Percentiles rank a stretch among this genome's conserved stretches.
Evolutionary conservation across 2,113 vertebrate genomes (phyloP).

Genomic region (Passer domesticus): DNA sequence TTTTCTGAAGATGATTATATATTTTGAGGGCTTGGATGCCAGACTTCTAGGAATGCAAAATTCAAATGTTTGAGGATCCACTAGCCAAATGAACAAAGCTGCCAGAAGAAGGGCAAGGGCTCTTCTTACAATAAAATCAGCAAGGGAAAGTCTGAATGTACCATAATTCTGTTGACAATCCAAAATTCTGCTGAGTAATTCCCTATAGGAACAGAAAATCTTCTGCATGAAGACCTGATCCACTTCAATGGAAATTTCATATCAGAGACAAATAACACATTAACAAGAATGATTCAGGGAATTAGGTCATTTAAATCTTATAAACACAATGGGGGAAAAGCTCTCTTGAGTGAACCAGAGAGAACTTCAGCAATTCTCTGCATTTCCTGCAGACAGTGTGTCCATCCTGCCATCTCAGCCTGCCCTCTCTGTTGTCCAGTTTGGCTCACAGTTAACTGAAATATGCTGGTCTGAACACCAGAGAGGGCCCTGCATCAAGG

Average conservation of each 20-base stretch:
- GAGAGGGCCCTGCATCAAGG: too few relatives aligned
- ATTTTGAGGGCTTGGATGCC: not conserved
- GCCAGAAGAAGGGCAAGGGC: not conserved
- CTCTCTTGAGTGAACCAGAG: not conserved
- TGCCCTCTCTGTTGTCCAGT: not conserved
- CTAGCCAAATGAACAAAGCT: not conserved
- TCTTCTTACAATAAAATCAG: not conserved
- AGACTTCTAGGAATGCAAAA: not conserved
- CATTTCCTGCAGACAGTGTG: not conserved
- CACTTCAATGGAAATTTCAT: not conserved
- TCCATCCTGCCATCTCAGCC: not conserved
- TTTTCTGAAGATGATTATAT: not conserved
- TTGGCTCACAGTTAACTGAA: not conserved
- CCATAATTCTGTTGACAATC: not conserved
- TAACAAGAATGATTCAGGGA: not conserved
- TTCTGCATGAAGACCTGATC: not conserved
- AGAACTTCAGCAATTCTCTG: not conserved
- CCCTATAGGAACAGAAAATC: not conserved
- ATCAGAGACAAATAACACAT: not conserved
- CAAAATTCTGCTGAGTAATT: not conserved
- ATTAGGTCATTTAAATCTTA: not conserved
- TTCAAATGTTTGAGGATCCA: not conserved
- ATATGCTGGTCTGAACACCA: not conserved
- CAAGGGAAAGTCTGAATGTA: accelerated
- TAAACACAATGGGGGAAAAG: not conserved